phyloP scores from a whole-genome alignment of 2,888 invertebrate genomes.

The Trachelus tabidus region DNA sequence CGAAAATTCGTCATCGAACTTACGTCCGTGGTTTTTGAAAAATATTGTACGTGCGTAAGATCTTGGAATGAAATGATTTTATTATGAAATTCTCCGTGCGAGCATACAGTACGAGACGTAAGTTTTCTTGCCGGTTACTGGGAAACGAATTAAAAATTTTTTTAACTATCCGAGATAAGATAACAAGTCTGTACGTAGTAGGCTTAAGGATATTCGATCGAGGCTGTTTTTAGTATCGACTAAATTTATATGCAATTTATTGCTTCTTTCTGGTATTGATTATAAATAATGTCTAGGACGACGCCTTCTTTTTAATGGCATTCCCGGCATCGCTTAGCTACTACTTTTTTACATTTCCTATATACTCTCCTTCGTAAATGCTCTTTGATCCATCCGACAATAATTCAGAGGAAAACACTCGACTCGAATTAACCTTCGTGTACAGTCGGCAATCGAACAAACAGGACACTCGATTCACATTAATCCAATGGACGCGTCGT shows the following conservation, averaged over 20 bases:
- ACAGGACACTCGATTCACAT: neutral
- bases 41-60: neutral
- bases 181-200: neutral
- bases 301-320: neutral
- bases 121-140: neutral
- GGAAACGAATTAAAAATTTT: neutral
- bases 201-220: neutral
- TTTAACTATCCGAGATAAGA: neutral
- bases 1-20: neutral
- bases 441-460: neutral
- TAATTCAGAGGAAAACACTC: neutral
- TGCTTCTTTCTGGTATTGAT: neutral
- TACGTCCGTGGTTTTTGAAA: neutral
- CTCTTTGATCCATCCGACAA: neutral
- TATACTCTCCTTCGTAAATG: neutral
- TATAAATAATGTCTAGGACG: neutral
- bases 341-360: neutral
- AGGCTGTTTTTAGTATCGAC: neutral
- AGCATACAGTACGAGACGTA: neutral
- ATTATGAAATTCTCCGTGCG: neutral
- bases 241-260: neutral
- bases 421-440: neutral
- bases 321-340: neutral
- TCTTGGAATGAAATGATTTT: neutral
- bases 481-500: neutral